Conservation (phyloP, 2,888 invertebrate species). For the Eumerus sabulonum region DNA sequence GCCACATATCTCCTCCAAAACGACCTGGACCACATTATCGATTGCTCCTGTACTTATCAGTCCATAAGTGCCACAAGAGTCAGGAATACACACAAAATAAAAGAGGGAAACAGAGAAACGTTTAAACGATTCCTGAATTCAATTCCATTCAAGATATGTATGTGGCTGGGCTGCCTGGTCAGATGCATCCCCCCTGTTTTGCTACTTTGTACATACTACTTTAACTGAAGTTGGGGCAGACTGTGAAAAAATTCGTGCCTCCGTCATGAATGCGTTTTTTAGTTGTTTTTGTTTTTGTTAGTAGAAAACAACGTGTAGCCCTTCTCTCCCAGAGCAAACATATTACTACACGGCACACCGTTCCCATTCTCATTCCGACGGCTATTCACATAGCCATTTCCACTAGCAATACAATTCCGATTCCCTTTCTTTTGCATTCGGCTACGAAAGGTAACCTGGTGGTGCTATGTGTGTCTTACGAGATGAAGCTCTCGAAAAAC, state of each 20-base stretch:
- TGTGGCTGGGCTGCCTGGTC: constrained; percentile 36
- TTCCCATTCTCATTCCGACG: background rate
- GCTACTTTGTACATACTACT: no score
- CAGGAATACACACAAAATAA: no score
- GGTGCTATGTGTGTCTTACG: constrained; percentile 32
- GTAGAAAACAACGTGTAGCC: constrained; percentile 60
- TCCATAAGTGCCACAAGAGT: constrained; percentile 40
- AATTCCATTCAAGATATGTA: constrained; percentile 65
- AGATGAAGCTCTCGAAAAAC: constrained; percentile 47
- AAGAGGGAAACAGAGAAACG: constrained; percentile 12
- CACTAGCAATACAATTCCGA: constrained; percentile 33
- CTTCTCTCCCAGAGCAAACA: constrained; percentile 22
- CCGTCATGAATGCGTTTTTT: constrained; percentile 73
- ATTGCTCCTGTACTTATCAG: constrained; percentile 64
- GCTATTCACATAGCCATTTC: no score
- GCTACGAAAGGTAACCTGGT: background rate
- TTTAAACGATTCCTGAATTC: constrained; percentile 34
- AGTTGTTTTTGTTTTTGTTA: no score
- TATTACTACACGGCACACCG: no score
- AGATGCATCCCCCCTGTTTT: constrained; percentile 21
- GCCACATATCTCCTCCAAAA: constrained; percentile 43
- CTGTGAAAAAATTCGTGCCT: constrained; percentile 77
- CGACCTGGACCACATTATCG: constrained; percentile 45
- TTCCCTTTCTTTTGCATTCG: constrained; percentile 65
- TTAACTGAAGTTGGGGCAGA: background rate